Conservation (phyloP, 2,113 vertebrate genomes). For the Spea multiplicata region DNA sequence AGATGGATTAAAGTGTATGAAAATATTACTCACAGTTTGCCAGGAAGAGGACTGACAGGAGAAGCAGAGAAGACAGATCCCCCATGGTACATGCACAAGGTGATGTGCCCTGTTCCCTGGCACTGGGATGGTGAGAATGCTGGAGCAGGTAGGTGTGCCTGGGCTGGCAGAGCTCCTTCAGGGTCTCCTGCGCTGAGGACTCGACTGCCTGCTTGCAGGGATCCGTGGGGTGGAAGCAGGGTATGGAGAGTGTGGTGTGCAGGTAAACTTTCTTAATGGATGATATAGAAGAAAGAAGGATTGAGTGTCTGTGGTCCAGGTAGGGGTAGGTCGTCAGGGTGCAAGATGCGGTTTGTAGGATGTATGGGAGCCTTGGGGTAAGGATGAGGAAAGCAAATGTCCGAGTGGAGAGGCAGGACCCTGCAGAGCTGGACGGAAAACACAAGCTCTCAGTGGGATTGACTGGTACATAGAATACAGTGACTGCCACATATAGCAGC, state of each 20-base stretch:
- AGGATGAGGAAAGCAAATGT: no score
- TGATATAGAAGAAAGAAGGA: not conserved
- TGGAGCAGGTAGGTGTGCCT: not conserved
- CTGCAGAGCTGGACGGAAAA: not conserved
- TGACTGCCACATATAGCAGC: no score
- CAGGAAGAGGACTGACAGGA: conserved; percentile 6
- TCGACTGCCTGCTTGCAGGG: not conserved
- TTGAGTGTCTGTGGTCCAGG: not conserved
- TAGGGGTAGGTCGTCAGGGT: not conserved
- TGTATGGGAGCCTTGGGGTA: no score
- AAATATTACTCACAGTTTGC: conserved; percentile 32
- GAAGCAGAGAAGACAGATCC: conserved; percentile 6
- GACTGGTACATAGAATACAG: no score
- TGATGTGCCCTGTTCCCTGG: not conserved
- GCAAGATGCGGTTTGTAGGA: not conserved
- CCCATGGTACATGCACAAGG: conserved; percentile 15
- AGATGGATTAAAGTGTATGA: no score
- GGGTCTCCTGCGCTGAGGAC: not conserved
- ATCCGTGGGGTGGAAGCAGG: not conserved
- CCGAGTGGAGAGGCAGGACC: not conserved
- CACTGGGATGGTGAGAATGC: not conserved
- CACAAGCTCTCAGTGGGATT: not conserved
- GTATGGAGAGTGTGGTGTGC: not conserved
- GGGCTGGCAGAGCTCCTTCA: not conserved
- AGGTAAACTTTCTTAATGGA: not conserved